Percentiles rank a stretch among this genome's conserved stretches.
These are phyloP conservation scores for Sphyrna mokarran DNA, from an alignment of 2,113 vertebrate genomes.

Conservation along the genomic window DNA sequence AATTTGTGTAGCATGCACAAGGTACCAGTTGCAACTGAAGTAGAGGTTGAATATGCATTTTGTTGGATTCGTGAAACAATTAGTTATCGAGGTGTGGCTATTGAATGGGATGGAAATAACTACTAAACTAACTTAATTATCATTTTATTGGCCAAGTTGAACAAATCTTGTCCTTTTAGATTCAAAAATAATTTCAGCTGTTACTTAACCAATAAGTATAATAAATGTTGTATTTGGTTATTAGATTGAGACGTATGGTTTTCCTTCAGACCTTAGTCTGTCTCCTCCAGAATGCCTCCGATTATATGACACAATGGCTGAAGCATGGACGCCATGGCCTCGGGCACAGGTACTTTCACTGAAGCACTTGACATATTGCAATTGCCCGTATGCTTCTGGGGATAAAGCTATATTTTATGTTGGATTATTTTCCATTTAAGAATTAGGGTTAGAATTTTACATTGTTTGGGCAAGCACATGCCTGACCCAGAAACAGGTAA, in stretches of 20 bases:
- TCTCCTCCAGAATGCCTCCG: constrained; percentile 56
- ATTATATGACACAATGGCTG: constrained; percentile 56
- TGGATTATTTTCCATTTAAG: neutral
- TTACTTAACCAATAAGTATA: neutral
- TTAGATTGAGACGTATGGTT: constrained; percentile 55
- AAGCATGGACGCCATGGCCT: constrained; percentile 48
- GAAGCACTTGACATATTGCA: neutral
- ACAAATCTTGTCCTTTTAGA: neutral
- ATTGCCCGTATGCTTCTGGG: neutral
- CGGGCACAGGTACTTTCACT: constrained; percentile 46
- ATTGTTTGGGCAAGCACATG: no score
- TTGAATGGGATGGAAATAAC: neutral
- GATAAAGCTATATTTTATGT: neutral
- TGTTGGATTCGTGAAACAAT: neutral
- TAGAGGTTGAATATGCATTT: neutral
- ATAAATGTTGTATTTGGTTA: constrained; percentile 14
- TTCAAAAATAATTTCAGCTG: neutral
- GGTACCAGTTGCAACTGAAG: neutral
- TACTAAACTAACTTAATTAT: neutral
- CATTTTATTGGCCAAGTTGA: neutral
- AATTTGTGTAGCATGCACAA: neutral
- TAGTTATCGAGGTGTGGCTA: neutral
- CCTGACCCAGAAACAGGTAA: no score
- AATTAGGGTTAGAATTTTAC: neutral
- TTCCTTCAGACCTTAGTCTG: constrained; percentile 55